Conservation (phyloP, 2,797 vertebrate genomes). For the Corythornis leucogaster region DNA sequence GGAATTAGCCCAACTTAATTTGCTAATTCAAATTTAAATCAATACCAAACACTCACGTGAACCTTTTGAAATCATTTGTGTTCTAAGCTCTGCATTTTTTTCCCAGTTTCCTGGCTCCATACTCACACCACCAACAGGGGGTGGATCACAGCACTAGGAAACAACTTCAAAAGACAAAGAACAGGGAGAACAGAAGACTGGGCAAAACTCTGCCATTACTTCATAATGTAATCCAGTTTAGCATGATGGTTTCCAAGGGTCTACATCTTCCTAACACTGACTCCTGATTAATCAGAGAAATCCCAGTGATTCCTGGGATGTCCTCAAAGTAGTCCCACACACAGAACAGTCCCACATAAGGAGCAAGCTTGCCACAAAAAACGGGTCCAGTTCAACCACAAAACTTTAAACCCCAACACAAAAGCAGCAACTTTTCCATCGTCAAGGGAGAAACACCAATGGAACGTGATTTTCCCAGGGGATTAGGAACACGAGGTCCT, state of each 20-base stretch:
- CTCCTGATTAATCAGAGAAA: not conserved
- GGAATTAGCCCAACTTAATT: not conserved
- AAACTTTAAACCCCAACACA: not conserved
- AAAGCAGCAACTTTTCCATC: not conserved
- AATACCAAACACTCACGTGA: not conserved
- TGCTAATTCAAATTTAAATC: not conserved
- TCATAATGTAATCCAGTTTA: not conserved
- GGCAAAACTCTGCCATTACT: not conserved
- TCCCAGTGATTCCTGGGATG: not conserved
- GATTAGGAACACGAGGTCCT: rapidly evolving
- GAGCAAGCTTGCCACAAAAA: too few species aligned
- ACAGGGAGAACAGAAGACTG: not conserved
- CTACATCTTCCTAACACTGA: not conserved
- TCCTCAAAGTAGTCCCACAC: not conserved
- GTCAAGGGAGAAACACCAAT: rapidly evolving
- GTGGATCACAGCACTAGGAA: not conserved
- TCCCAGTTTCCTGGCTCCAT: not conserved
- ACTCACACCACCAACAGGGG: not conserved
- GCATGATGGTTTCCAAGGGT: not conserved
- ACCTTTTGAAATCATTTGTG: not conserved
- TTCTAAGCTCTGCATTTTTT: not conserved
- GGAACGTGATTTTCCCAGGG: not conserved
- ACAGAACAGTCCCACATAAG: not conserved
- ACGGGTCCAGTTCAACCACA: rapidly evolving
- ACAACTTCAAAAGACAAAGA: not conserved